These are phyloP conservation scores for Ganaspis brasiliensis DNA, from an alignment of 2,888 invertebrate genomes.

Conservation along the genomic window DNA sequence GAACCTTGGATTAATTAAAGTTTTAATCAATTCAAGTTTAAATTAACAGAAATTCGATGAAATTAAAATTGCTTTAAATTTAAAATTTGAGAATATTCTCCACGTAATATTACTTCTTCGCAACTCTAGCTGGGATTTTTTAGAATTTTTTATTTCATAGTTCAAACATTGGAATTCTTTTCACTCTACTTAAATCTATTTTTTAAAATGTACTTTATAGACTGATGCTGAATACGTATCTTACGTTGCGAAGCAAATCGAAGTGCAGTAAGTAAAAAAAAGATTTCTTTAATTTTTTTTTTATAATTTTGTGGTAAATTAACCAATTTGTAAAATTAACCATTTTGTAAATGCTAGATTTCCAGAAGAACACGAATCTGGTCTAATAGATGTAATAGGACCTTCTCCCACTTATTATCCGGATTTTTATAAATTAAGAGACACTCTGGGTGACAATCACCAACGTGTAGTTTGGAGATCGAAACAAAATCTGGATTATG, in stretches of 20 bases:
- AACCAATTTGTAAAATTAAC: background rate
- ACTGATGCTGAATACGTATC: slow-evolving; percentile 89
- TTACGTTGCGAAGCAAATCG: slow-evolving; percentile 88
- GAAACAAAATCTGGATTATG: slow-evolving; percentile 96
- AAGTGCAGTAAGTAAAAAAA: slow-evolving; percentile 85
- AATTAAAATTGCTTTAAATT: no score
- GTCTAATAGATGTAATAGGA: slow-evolving; percentile 94
- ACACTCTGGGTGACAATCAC: slow-evolving; percentile 92
- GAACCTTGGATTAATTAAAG: no score
- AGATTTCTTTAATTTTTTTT: background rate
- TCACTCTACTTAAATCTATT: slow-evolving; percentile 9
- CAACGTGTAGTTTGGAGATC: slow-evolving; percentile 95
- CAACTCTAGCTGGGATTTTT: no score
- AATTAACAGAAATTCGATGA: no score
- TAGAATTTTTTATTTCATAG: slow-evolving; percentile 8
- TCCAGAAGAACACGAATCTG: slow-evolving; percentile 87
- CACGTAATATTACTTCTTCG: no score
- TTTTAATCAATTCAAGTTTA: no score
- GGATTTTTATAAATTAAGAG: slow-evolving; percentile 88
- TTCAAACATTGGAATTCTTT: background rate
- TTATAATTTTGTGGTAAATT: no score
- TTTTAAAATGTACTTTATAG: slow-evolving; percentile 79
- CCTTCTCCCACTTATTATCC: slow-evolving; percentile 95
- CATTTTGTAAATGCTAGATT: slow-evolving; percentile 83
- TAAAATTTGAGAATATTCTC: no score